Evolutionary conservation across 2,888 invertebrate genomes (phyloP).

Genomic region (Cantharis nigra): DNA sequence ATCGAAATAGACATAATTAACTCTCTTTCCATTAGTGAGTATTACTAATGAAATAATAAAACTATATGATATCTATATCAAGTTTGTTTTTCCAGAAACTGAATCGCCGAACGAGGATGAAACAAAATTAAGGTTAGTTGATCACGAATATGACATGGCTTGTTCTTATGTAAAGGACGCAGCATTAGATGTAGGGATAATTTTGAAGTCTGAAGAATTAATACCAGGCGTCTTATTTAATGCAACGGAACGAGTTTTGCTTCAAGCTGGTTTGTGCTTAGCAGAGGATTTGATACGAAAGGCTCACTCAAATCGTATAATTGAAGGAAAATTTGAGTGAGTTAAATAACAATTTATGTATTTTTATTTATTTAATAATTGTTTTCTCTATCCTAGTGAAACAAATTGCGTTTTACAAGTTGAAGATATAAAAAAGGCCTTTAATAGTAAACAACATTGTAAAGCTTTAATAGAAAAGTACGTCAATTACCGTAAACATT

Average conservation of each 20-base stretch:
- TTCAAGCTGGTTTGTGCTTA: conserved; percentile 59
- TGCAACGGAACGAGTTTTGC: conserved; percentile 57
- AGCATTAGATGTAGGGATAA: conserved; percentile 55
- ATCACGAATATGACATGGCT: conserved; percentile 43
- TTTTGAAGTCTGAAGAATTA: conserved; percentile 57
- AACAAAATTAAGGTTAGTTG: conserved; percentile 34
- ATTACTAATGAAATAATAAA: neutral
- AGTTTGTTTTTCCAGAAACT: neutral
- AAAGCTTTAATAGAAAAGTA: conserved; percentile 26
- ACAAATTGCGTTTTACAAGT: conserved; percentile 22
- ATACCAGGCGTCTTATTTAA: conserved; percentile 54
- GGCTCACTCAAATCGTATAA: conserved; percentile 43
- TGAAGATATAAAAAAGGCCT: conserved; percentile 32
- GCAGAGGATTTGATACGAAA: conserved; percentile 58
- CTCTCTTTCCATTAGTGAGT: neutral
- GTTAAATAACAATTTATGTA: neutral
- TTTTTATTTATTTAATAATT: neutral
- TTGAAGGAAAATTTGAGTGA: conserved; percentile 39
- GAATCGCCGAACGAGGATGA: neutral
- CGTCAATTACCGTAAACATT: neutral
- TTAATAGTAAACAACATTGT: conserved; percentile 34
- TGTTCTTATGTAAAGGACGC: conserved; percentile 55
- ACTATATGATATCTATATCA: neutral
- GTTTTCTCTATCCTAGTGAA: conserved; percentile 6
- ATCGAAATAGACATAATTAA: neutral